These are phyloP conservation scores for Pollimyrus isidori DNA, from an alignment of 2,113 vertebrate species.

Conservation along the genomic window DNA sequence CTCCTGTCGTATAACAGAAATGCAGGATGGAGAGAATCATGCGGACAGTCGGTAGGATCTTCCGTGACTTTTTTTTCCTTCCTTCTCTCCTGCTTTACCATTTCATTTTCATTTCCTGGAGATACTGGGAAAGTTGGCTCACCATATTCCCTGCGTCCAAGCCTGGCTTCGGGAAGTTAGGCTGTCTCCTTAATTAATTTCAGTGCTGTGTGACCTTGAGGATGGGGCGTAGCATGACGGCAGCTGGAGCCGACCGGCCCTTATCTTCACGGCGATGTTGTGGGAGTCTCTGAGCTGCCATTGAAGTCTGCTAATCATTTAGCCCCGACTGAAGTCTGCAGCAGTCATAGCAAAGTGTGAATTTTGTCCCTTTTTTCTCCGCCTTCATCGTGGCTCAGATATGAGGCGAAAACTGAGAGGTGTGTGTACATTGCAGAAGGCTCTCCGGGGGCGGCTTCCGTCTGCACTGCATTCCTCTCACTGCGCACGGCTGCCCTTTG, in stretches of 20 bases:
- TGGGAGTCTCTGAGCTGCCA: not conserved
- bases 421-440: not conserved
- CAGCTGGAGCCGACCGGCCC: conserved; percentile 32
- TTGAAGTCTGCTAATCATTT: conserved; percentile 6
- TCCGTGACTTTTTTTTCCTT: not conserved
- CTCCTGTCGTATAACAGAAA: not conserved
- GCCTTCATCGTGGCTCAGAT: not conserved
- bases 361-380: not conserved
- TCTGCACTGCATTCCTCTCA: not conserved
- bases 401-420: not conserved
- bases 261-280: conserved; percentile 35
- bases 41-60: not conserved
- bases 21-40: not conserved
- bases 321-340: not conserved
- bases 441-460: not conserved
- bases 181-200: conserved; percentile 4
- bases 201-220: conserved; percentile 39
- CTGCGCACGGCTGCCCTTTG: not conserved
- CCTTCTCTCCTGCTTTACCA: not conserved
- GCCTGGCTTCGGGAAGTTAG: not conserved
- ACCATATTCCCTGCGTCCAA: not conserved
- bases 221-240: conserved; percentile 29
- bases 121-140: not conserved
- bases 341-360: not conserved
- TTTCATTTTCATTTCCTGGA: not conserved